phyloP scores from a whole-genome alignment of 2,888 invertebrate species.

The Tipula helvola region DNA sequence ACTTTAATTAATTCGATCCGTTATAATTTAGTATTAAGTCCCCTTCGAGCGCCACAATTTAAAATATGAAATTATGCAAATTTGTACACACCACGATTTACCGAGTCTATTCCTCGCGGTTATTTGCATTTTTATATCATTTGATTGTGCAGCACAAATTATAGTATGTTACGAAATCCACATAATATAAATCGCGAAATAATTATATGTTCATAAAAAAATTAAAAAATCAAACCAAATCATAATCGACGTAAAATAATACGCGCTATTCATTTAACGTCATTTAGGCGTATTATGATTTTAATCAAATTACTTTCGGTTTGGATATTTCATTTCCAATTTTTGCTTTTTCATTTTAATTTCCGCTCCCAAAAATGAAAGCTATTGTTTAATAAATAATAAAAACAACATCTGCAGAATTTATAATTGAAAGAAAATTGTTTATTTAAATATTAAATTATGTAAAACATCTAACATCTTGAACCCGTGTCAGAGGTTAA shows the following conservation, averaged over 20 bases:
- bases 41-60: neutral
- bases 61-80: neutral
- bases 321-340: neutral
- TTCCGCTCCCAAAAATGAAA: neutral
- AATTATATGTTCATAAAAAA: neutral
- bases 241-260: neutral
- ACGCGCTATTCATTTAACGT: neutral
- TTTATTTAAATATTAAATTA: neutral
- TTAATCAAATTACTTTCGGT: neutral
- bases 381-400: neutral
- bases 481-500: neutral
- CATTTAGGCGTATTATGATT: neutral
- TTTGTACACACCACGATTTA: neutral
- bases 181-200: neutral
- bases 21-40: neutral
- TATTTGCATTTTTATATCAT: neutral
- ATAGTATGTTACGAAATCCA: neutral
- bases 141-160: neutral
- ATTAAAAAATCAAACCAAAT: neutral
- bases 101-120: neutral
- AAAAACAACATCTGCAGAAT: neutral
- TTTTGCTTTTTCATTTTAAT: neutral
- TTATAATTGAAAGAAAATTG: neutral
- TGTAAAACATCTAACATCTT: neutral
- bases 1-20: neutral